Base-by-base conservation (phyloP, 2,113 vertebrate species). In the Galbula dea region DNA sequence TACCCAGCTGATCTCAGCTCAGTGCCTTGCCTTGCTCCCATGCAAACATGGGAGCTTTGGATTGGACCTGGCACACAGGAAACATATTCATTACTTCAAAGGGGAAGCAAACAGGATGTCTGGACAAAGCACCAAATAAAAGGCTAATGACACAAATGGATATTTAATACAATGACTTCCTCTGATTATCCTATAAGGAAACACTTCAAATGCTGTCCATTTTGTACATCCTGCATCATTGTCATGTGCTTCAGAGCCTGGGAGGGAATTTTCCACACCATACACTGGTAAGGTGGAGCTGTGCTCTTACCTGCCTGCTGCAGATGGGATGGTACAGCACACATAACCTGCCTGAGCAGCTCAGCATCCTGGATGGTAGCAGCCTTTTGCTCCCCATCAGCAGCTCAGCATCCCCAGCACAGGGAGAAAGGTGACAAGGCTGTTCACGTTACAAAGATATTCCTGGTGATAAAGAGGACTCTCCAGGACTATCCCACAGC, bases 111-210 rank as follows among this genome's bases (percentile, higher is more conserved):
- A 93, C 95, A 95, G 95, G 96, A 95, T 96, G 95, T 94, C 95
- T 96, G 96, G 96, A 95, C 90, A 93, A 94, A 96, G 95, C 92
- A 93, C 90, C 92, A 90, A 94, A 94, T 93, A 93, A 96, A 96
- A 88, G 88, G 76, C 92, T 95, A 96, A 96, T 94, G 90, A 96
- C 90, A 96, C 96, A 96, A 96, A 94, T 96, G 95, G 95, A 92
- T 94, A 95, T 96, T 96, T 95, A 96, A 96, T 94, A 95, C 94
- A 94, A 96, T 88, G 94, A 96, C 92, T 96, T 95, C 96, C 96
- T 96, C 95, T 32, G 86, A 96, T 96, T 96, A 96, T 94, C 90
- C 94, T 95, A 93, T 86, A 90, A 93, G 94, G 94, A 94, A 96
- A 96, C 96, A 96, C 94, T 96, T 95, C 96, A 94, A 71, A 88